Conservation (phyloP, 1,140 invertebrate species). For the Zelostemma sp. region DNA sequence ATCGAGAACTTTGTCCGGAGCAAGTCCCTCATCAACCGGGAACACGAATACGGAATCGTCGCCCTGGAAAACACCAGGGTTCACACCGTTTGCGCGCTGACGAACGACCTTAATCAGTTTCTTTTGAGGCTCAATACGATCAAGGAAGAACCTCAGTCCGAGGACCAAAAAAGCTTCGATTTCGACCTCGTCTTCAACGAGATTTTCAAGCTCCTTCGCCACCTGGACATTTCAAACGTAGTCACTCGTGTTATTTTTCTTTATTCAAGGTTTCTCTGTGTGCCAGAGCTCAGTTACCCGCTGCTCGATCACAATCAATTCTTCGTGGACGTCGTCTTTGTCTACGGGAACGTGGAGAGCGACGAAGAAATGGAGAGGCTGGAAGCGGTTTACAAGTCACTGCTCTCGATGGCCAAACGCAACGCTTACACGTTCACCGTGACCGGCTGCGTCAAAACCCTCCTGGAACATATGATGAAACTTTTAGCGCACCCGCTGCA, state of each 20-base stretch:
- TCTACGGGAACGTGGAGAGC: background rate
- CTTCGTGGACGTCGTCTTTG: background rate
- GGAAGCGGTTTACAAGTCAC: background rate
- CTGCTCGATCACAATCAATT: background rate
- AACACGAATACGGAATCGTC: background rate
- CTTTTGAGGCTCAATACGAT: background rate
- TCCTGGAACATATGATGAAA: background rate
- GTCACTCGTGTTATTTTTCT: background rate
- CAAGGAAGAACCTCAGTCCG: background rate
- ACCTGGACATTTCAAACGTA: no score
- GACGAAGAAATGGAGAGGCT: background rate
- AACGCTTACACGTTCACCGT: background rate
- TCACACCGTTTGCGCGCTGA: background rate
- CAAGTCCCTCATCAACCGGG: background rate
- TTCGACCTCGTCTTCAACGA: background rate
- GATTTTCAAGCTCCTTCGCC: background rate
- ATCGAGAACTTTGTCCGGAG: background rate
- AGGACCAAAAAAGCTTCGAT: background rate
- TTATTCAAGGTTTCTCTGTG: background rate
- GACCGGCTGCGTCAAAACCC: background rate
- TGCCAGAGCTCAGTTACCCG: background rate
- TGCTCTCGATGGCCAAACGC: background rate
- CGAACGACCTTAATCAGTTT: conserved; percentile 2
- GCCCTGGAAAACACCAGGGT: background rate
- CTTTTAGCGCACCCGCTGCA: background rate